Base-by-base conservation (phyloP, 2,888 invertebrate species). In the Ichneumon xanthorius region DNA sequence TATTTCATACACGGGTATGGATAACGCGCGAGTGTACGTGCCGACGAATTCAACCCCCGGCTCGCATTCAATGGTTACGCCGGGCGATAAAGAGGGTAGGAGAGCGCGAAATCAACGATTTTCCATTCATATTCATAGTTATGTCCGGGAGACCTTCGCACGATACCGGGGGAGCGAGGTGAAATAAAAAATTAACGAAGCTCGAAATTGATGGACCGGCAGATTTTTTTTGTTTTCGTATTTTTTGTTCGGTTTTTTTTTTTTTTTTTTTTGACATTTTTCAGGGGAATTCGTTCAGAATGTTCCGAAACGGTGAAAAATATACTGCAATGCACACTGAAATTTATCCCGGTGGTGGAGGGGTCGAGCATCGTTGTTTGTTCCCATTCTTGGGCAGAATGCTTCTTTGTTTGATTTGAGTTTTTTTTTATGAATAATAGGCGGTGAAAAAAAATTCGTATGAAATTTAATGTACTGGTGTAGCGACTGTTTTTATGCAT, bases 11-110 rank as follows among this genome's bases (percentile, higher is more conserved):
- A 63, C 26, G 48, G 80, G 72, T 84, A 84, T 84, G 55, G 79
- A 45, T 68, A 19, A 55, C 55, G 45, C 26, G 19, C 30, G 77
- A 77, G 72, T 80, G 84, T 84, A 80, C 84, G 80, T 84, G 84
- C 71, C 67, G 58, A 37, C 72, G 80, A 73, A 84, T 80, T 80
- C 61, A 80, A 80, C 77, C 65, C 45, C 67, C 40, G 55, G 63
- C 80, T 80, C 67, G 67, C 40, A 80, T 84, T 84, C 77, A 72
- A 77, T 40, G 72, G 22, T n/a, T n/a, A 40, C 33, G 22, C 30
- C 19, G 26, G 40, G 71, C 77, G 67, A 77, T 77, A 65, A 72
- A 80, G 75, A 65, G 73, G 37, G 37, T 45, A 55, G 16, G 58
- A 9, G n/a, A 63, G 48, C 4, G 22, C 61, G 16, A 75, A 75